These are phyloP conservation scores for Corythornis vintsioides DNA, from an alignment of 2,113 vertebrate genomes.

Conservation along the genomic window DNA sequence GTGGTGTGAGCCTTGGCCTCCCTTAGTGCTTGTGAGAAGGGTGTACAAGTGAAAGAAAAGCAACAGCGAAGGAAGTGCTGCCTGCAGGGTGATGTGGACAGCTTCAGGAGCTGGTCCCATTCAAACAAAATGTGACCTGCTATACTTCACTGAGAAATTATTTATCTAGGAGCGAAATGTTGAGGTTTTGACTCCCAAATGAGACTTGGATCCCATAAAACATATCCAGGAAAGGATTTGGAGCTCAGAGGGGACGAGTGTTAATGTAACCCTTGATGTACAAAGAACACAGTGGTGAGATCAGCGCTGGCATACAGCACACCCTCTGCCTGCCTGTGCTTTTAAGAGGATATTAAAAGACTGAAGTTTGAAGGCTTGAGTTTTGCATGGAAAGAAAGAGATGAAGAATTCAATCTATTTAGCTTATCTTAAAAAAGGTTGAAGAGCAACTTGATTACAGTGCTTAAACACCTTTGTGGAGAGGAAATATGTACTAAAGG, in stretches of 20 bases:
- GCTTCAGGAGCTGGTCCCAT: background rate
- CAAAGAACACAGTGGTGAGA: background rate
- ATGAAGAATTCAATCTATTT: background rate
- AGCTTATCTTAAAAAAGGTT: background rate
- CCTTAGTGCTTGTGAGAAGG: background rate
- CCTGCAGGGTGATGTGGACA: background rate
- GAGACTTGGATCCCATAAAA: background rate
- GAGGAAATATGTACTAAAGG: background rate
- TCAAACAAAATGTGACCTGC: background rate
- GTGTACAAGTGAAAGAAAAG: background rate
- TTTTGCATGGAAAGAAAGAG: background rate
- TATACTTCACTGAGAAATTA: background rate
- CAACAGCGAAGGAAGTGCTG: background rate
- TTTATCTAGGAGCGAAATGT: background rate
- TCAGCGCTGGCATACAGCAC: background rate
- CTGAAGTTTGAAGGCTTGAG: background rate
- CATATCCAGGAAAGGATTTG: background rate
- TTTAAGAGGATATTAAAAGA: background rate
- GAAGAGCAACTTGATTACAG: background rate
- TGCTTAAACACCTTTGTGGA: background rate
- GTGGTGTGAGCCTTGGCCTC: background rate
- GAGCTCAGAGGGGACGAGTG: background rate
- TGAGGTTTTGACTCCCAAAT: background rate
- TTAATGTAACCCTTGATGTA: background rate
- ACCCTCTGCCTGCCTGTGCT: background rate